Percentiles rank a stretch among this genome's conserved stretches.
Evolutionary conservation across 2,888 invertebrate species (phyloP).

Genomic region (Netelia inedita): DNA sequence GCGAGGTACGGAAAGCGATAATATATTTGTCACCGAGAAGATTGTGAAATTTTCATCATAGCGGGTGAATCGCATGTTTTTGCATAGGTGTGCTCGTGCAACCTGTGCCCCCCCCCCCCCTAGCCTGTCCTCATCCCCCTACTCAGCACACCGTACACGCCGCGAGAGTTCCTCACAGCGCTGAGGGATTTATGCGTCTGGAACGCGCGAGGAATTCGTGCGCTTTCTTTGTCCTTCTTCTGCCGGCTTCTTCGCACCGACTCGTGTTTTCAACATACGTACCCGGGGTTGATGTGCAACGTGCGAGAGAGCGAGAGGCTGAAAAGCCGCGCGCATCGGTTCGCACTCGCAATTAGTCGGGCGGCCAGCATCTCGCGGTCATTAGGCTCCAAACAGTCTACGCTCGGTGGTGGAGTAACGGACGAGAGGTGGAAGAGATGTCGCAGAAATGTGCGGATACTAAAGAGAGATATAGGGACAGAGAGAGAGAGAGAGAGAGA

Average conservation of each 20-base stretch:
- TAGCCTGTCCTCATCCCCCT: too few species aligned
- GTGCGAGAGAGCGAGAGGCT: not conserved
- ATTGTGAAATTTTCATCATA: slow-evolving; percentile 37
- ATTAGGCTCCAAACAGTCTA: slow-evolving; percentile 66
- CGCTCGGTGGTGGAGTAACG: slow-evolving; percentile 21
- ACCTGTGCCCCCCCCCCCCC: slow-evolving; percentile 75
- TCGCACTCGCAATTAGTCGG: slow-evolving; percentile 65
- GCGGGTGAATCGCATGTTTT: slow-evolving; percentile 73
- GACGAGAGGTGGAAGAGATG: slow-evolving; percentile 26
- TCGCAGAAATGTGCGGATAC: slow-evolving; percentile 38
- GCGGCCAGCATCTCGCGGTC: slow-evolving; percentile 59
- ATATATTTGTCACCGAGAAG: slow-evolving; percentile 60
- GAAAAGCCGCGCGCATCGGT: slow-evolving; percentile 55
- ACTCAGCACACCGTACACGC: slow-evolving; percentile 71
- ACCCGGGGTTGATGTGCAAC: not conserved
- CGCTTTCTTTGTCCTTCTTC: slow-evolving; percentile 75
- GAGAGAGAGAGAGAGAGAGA: slow-evolving; percentile 30
- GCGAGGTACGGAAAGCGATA: slow-evolving; percentile 9
- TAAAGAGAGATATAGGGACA: slow-evolving; percentile 10
- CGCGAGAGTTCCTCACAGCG: slow-evolving; percentile 63
- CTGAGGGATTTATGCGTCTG: slow-evolving; percentile 82
- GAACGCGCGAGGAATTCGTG: slow-evolving; percentile 75
- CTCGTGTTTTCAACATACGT: slow-evolving; percentile 41
- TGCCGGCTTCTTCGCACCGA: slow-evolving; percentile 43
- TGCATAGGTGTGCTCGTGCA: slow-evolving; percentile 70